phyloP scores from a whole-genome alignment of 2,113 vertebrate genomes.

The Paratilapia polleni region DNA sequence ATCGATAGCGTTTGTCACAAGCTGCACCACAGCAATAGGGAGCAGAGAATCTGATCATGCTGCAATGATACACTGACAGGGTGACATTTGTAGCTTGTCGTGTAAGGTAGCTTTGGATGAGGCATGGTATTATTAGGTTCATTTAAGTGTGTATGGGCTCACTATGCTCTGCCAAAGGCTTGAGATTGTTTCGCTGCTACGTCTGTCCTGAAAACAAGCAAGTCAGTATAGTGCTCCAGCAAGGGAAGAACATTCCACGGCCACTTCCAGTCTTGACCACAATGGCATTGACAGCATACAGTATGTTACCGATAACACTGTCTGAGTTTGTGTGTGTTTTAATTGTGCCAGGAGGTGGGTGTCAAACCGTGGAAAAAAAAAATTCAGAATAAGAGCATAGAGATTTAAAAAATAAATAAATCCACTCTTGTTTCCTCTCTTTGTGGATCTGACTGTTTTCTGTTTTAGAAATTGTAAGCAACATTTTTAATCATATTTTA shows the following conservation, averaged over 20 bases:
- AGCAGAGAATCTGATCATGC: slow-evolving; percentile 53
- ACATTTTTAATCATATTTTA: not conserved
- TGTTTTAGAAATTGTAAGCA: not conserved
- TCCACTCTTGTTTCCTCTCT: not conserved
- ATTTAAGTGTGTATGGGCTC: slow-evolving; percentile 53
- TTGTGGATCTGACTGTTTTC: not conserved
- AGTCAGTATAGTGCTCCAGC: slow-evolving; percentile 44
- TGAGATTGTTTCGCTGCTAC: slow-evolving; percentile 54
- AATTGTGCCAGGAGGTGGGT: not conserved
- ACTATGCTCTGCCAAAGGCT: slow-evolving; percentile 47
- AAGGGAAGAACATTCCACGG: slow-evolving; percentile 59
- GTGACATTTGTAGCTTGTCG: slow-evolving; percentile 45
- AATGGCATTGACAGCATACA: slow-evolving; percentile 42
- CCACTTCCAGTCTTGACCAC: slow-evolving; percentile 56
- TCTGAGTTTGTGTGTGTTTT: slow-evolving; percentile 9
- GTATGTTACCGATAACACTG: slow-evolving; percentile 27
- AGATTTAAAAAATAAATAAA: not conserved
- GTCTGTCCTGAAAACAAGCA: slow-evolving; percentile 57
- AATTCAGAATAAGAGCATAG: not conserved
- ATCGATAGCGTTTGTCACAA: slow-evolving; percentile 62
- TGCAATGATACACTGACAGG: slow-evolving; percentile 41
- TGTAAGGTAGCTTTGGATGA: slow-evolving; percentile 53
- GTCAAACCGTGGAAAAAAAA: slow-evolving; percentile 11
- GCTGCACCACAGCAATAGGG: slow-evolving; percentile 29
- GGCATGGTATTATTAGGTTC: slow-evolving; percentile 55